Conservation (phyloP, 2,113 vertebrate species). For the Thamnophis sirtalis region DNA sequence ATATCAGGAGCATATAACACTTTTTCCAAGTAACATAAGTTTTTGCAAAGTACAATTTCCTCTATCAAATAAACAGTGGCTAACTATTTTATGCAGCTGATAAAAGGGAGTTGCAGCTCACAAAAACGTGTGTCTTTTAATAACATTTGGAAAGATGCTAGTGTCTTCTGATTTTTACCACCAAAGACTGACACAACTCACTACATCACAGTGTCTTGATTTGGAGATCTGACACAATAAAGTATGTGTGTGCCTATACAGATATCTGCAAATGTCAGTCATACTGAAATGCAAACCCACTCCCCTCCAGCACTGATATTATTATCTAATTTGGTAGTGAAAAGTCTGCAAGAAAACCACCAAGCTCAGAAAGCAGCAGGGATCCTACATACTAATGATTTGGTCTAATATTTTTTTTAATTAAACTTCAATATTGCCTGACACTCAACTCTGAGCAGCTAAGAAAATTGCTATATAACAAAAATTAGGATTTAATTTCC, state of each 20-base stretch:
- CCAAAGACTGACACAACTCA: not conserved
- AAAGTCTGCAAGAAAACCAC: not conserved
- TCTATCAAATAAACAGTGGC: not conserved
- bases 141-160: not conserved
- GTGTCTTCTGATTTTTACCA: not conserved
- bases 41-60: not conserved
- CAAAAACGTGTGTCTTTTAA: not conserved
- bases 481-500: not conserved
- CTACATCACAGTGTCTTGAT: not conserved
- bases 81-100: not conserved
- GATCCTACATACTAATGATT: not conserved
- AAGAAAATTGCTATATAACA: not conserved
- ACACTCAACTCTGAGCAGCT: not conserved
- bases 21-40: not conserved
- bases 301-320: not conserved
- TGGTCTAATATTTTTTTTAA: not conserved
- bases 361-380: not conserved
- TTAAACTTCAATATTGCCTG: not conserved
- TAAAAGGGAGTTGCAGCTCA: not conserved
- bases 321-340: not conserved
- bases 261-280: not conserved
- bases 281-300: not conserved
- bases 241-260: not conserved
- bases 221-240: not conserved
- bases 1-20: not conserved